These are phyloP conservation scores for Saxicola maurus DNA, from an alignment of 2,797 vertebrate species.

Conservation along the genomic window DNA sequence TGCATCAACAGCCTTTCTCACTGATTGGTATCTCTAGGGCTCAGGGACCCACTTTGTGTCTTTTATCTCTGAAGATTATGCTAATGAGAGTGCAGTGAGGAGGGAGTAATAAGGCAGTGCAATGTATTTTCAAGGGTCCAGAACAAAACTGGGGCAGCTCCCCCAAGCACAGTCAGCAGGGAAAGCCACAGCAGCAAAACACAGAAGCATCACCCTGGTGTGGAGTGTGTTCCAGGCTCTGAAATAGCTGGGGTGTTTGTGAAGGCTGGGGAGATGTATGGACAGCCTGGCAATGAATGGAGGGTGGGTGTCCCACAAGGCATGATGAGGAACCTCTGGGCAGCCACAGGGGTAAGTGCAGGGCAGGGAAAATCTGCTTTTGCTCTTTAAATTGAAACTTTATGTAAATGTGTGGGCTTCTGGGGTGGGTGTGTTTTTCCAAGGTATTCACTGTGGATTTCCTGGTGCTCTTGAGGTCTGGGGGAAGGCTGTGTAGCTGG, in stretches of 20 bases:
- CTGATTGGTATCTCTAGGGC: neutral
- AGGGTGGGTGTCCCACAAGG: fast-evolving
- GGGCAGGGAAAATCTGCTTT: neutral
- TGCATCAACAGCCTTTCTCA: neutral
- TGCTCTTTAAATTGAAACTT: neutral
- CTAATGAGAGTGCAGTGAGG: neutral
- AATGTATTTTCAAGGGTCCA: neutral
- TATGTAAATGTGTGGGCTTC: neutral
- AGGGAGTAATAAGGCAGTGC: fast-evolving
- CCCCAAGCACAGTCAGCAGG: neutral
- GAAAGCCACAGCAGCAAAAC: neutral
- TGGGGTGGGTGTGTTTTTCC: neutral
- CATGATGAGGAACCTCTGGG: fast-evolving
- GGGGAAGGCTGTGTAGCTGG: neutral
- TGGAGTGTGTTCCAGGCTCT: neutral
- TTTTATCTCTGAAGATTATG: neutral
- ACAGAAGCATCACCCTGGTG: neutral
- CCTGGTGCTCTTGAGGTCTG: neutral
- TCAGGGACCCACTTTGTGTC: neutral
- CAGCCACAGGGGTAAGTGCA: neutral
- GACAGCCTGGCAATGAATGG: neutral
- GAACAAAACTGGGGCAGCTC: neutral
- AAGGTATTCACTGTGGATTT: neutral
- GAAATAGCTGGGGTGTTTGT: neutral
- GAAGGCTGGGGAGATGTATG: neutral